Percentiles rank a stretch among this genome's conserved stretches.
Evolutionary conservation across 2,113 vertebrate genomes (phyloP).

Genomic region (Eptesicus fuscus): DNA sequence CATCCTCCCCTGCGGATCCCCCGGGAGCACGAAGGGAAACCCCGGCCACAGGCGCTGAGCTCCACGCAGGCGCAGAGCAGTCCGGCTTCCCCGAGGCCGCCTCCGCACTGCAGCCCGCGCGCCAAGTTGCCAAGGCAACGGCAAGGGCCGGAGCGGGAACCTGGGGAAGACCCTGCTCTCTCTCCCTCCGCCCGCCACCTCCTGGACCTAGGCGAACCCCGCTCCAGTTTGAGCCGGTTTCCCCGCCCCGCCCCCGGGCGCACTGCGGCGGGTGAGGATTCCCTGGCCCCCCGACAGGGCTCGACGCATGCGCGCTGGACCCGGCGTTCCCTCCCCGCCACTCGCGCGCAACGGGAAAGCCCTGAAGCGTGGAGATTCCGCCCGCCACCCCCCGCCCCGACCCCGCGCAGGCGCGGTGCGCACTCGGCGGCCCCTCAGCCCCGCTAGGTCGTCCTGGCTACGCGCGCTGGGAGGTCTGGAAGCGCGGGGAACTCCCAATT

Average conservation of each 20-base stretch:
- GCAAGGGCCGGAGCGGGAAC: not conserved
- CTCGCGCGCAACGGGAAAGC: slow-evolving; percentile 1
- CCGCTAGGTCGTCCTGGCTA: slow-evolving; percentile 18
- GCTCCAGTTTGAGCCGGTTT: slow-evolving; percentile 64
- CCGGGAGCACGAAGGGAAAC: slow-evolving; percentile 43
- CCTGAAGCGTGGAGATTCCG: not conserved
- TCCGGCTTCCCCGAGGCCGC: slow-evolving; percentile 31
- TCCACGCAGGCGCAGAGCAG: slow-evolving; percentile 39
- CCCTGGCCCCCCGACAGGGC: not conserved
- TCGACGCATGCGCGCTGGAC: slow-evolving; percentile 25
- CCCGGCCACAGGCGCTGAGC: slow-evolving; percentile 22
- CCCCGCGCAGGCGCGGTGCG: slow-evolving; percentile 17
- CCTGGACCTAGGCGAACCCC: not conserved
- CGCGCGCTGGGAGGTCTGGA: not conserved
- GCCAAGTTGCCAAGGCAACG: slow-evolving; percentile 44
- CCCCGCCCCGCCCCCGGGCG: slow-evolving; percentile 42
- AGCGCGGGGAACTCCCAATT: slow-evolving; percentile 28
- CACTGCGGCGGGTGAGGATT: slow-evolving; percentile 59
- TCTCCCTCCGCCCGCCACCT: not conserved
- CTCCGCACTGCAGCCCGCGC: not conserved
- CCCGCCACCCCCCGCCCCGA: too few species aligned
- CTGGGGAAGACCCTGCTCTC: slow-evolving; percentile 38
- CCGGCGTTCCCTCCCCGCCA: not conserved
- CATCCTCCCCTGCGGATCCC: not conserved
- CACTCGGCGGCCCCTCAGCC: not conserved